Base-by-base conservation (phyloP, 2,888 invertebrate genomes). In the Pterostichus niger region DNA sequence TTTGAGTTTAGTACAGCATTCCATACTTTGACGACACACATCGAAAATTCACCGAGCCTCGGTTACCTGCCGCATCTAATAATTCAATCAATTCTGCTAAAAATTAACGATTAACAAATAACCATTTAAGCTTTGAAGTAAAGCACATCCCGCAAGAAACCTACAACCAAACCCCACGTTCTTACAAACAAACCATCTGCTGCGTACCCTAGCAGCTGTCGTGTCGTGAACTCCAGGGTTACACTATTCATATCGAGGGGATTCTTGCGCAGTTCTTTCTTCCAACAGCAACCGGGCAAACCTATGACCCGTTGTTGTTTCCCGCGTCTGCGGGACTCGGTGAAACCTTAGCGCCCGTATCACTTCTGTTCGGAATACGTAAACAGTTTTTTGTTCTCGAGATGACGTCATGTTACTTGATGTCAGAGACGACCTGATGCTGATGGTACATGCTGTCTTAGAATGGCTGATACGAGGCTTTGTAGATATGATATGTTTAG, bases 301-400 rank as follows among this genome's bases (percentile, higher is more conserved):
- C 49, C 56, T 17, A 56, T 56, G 56, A 56, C 17, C 56, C 7
- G 56, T 56, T 17, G 56, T 56, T 17, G 2, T 56, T 17, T 11
- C 9, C 56, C 15, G 24, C 9, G 6, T 10, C 15, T 56, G 56
- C 17, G 56, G 17, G 17, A 56, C 56, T 10, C 15, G 31, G 56
- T 56, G 56, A 56, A 56, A 56, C 56, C 17, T 56, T 56, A 56
- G 56, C 56, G 24, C 56, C 56, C 9, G 56, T 13, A 5, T 9
- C 5, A 24, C 33, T 64, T 11, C 64, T 35, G 64, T 10, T 9
- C 64, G 33, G 64, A 64, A 64, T 64, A 64, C 64, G 35, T 33
- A 64, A 64, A 33, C 64, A 64, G 64, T 64, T 64, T 64, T 64
- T 64, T 64, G 64, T 64, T 64, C 13, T 13, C 7, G 9, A 3